A percentile compares a stretch with the other conserved stretches of the same genome.
Conservation (phyloP, 2,888 invertebrate species). For the Steinernema hermaphroditum region DNA sequence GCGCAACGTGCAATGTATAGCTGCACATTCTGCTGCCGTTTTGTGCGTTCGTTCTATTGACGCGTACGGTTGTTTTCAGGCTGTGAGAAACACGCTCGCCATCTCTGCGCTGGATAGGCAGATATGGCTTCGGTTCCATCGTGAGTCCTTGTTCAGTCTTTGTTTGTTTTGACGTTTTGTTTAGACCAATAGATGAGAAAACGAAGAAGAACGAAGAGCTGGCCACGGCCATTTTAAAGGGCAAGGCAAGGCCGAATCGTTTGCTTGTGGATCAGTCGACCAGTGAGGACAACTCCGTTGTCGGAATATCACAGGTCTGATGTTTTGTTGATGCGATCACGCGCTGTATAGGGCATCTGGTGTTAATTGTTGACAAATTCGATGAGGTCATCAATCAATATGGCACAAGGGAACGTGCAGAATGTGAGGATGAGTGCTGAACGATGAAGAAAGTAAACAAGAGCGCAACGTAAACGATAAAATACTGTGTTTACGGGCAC, state of each 20-base stretch:
- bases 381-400: neutral
- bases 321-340: neutral
- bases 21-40: neutral
- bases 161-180: too few species aligned
- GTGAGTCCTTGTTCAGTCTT: too few species aligned
- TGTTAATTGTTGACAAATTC: neutral
- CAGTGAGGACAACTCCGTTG: conserved; percentile 97
- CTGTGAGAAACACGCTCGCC: neutral
- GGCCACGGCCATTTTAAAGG: conserved; percentile 95
- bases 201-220: conserved; percentile 75
- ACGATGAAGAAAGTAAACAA: too few species aligned
- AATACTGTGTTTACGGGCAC: neutral
- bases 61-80: too few species aligned
- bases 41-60: neutral
- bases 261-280: conserved; percentile 95
- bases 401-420: too few species aligned
- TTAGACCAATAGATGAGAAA: conserved; percentile 57
- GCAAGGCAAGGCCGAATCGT: conserved; percentile 80
- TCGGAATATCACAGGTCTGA: conserved; percentile 78
- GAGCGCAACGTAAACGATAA: neutral
- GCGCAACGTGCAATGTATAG: neutral
- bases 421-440: too few species aligned
- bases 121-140: too few species aligned
- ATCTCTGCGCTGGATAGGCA: too few species aligned
- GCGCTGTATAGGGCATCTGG: too few species aligned